Conservation (phyloP, 2,888 invertebrate genomes). For the Zaprionus lineosus region DNA sequence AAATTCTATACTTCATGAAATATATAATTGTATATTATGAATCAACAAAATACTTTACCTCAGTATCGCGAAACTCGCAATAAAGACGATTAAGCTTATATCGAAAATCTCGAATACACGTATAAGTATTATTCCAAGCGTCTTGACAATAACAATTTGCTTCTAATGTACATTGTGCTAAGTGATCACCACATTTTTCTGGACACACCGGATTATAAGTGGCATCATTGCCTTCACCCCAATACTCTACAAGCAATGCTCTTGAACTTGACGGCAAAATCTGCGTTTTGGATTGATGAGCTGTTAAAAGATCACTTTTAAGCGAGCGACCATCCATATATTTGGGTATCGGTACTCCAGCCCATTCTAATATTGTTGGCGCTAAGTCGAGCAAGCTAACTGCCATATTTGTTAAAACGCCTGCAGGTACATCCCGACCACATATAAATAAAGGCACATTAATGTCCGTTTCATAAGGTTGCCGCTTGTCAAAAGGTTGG, state of each 20-base stretch:
- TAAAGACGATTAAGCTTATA: conserved; percentile 81
- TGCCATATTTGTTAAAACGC: conserved; percentile 84
- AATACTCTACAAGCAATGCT: conserved; percentile 89
- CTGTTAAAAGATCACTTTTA: conserved; percentile 68
- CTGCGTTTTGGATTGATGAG: conserved; percentile 14
- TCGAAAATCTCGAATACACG: conserved; percentile 88
- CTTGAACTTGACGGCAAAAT: conserved; percentile 1
- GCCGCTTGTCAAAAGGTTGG: conserved; percentile 93
- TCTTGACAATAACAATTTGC: conserved; percentile 94
- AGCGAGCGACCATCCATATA: conserved; percentile 87
- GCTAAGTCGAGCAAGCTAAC: conserved; percentile 92
- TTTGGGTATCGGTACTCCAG: conserved; percentile 83
- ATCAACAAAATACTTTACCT: conserved; percentile 76
- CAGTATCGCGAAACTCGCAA: conserved; percentile 83
- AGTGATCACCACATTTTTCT: conserved; percentile 83
- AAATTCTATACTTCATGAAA: conserved; percentile 84
- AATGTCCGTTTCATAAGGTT: conserved; percentile 95
- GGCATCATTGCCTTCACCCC: conserved; percentile 87
- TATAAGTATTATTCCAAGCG: conserved; percentile 91
- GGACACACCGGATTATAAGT: conserved; percentile 87
- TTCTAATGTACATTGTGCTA: conserved; percentile 86
- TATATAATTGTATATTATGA: not conserved
- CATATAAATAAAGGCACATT: conserved; percentile 91
- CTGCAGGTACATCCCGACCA: conserved; percentile 86
- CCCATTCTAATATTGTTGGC: conserved; percentile 91